A percentile compares a stretch with the other conserved stretches of the same genome.
These are phyloP conservation scores for Polypterus senegalus DNA, from an alignment of 2,113 vertebrate genomes.

Conservation along the genomic window DNA sequence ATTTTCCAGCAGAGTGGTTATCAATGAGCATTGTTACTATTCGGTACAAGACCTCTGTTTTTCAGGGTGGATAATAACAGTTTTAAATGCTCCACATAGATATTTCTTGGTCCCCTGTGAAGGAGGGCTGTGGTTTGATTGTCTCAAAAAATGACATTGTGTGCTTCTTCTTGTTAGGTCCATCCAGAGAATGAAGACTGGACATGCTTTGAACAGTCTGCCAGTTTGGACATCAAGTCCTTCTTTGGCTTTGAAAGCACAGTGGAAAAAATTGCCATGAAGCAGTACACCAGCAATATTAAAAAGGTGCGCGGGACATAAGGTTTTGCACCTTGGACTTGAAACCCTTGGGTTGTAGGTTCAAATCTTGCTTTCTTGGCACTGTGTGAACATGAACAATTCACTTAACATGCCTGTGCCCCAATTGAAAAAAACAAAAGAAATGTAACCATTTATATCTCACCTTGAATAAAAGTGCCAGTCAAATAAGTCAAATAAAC, in stretches of 20 bases:
- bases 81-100: background rate
- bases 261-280: conserved; percentile 93
- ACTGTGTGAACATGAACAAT: too few relatives aligned
- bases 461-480: too few relatives aligned
- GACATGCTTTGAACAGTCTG: conserved; percentile 93
- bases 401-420: too few relatives aligned
- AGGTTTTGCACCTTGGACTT: too few relatives aligned
- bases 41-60: conserved; percentile 44
- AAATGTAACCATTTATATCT: too few relatives aligned
- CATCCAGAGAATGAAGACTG: conserved; percentile 93
- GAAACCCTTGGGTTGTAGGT: too few relatives aligned
- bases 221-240: conserved; percentile 91
- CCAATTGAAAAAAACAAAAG: too few relatives aligned
- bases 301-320: conserved; percentile 65
- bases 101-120: too few relatives aligned
- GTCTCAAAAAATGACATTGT: too few relatives aligned
- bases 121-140: too few relatives aligned
- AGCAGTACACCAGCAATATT: conserved; percentile 87
- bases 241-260: conserved; percentile 96
- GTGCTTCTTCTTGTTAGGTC: conserved; percentile 49
- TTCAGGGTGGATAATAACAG: background rate
- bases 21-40: conserved; percentile 85
- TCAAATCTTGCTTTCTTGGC: too few relatives aligned
- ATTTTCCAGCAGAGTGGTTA: conserved; percentile 85
- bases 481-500: too few relatives aligned